Percentiles rank a stretch among this genome's conserved stretches.
These are phyloP conservation scores for Melitaea athalia DNA, from an alignment of 2,888 invertebrate genomes.

Conservation along the genomic window DNA sequence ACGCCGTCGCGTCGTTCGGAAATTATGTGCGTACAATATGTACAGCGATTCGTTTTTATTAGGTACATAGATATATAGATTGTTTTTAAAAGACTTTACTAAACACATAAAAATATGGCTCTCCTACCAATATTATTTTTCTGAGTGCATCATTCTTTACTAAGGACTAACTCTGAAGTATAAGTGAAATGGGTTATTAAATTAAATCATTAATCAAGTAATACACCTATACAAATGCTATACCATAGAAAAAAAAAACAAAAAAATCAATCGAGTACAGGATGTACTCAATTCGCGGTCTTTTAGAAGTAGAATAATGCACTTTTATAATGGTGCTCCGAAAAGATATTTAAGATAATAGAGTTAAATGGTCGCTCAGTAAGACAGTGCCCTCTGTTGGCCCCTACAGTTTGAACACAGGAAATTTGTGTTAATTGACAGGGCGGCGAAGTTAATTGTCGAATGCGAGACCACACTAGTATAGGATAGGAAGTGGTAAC, in stretches of 20 bases:
- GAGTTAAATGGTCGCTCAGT: slow-evolving; percentile 39
- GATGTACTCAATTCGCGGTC: not conserved
- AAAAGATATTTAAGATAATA: slow-evolving; percentile 21
- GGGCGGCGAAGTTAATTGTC: slow-evolving; percentile 69
- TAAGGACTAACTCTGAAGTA: no score
- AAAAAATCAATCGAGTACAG: not conserved
- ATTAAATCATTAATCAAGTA: no score
- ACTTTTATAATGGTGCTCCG: slow-evolving; percentile 16
- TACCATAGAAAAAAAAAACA: not conserved
- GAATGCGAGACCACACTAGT: slow-evolving; percentile 63
- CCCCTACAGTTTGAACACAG: slow-evolving; percentile 65
- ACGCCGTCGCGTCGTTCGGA: no score
- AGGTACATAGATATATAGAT: no score
- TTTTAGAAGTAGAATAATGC: slow-evolving; percentile 5
- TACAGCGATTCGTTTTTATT: no score
- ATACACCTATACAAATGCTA: not conserved
- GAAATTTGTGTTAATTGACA: slow-evolving; percentile 78
- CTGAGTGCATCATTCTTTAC: no score
- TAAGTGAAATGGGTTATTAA: no score
- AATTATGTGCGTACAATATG: no score
- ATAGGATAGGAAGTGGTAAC: slow-evolving; percentile 47
- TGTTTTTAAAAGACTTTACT: no score
- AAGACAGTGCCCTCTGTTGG: slow-evolving; percentile 61
- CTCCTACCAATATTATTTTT: no score
- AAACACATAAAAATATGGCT: no score